phyloP scores from a whole-genome alignment of 2,888 invertebrate genomes.

The Frankliniella fusca region DNA sequence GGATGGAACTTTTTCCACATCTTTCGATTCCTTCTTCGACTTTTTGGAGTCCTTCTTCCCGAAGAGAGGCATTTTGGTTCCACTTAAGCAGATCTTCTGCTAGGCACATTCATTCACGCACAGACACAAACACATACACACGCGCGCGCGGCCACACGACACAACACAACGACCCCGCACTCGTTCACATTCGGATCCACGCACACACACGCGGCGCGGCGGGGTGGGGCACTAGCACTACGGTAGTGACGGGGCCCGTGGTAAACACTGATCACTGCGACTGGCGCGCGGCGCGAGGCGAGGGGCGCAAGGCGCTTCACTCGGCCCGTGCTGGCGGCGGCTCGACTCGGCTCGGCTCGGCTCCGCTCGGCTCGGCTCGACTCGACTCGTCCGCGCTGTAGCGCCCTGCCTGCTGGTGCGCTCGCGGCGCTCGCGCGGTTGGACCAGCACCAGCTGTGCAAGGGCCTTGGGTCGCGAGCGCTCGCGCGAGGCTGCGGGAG shows the following conservation, averaged over 20 bases:
- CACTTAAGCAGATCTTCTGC: neutral
- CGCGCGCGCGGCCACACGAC: neutral
- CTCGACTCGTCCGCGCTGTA: neutral
- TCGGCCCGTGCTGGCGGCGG: no score
- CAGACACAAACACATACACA: neutral
- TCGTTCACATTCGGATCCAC: neutral
- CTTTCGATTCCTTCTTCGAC: constrained; percentile 74
- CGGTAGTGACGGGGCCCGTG: neutral
- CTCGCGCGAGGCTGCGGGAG: no score
- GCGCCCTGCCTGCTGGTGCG: neutral
- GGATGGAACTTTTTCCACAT: constrained; percentile 65
- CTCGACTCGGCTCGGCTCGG: no score
- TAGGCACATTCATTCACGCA: constrained; percentile 12
- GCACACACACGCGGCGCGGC: neutral
- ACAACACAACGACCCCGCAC: neutral
- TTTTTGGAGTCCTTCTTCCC: constrained; percentile 86
- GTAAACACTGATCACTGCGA: neutral
- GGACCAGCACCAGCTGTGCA: neutral
- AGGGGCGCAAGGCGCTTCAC: neutral
- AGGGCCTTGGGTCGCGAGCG: no score
- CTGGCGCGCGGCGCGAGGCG: neutral
- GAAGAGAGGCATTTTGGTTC: constrained; percentile 75
- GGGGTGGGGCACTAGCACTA: neutral
- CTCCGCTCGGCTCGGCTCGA: neutral
- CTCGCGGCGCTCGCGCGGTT: neutral